Conservation (phyloP, 2,797 vertebrate genomes). For the Enteromius treurensis region DNA sequence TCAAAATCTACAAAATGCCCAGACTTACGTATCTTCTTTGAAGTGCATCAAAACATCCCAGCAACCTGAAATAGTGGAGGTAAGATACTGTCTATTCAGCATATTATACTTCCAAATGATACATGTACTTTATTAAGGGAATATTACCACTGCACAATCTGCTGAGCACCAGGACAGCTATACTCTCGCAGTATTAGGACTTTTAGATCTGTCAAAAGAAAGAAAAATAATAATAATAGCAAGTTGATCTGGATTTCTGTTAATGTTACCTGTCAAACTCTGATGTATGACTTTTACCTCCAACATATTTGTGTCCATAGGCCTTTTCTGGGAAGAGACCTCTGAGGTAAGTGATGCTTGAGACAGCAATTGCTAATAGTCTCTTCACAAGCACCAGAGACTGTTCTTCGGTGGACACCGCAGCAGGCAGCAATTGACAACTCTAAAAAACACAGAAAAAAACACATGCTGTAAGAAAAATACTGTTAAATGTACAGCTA, state of each 20-base stretch:
- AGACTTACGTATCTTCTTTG: conserved; percentile 94
- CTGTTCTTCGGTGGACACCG: conserved; percentile 80
- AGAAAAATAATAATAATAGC: background rate
- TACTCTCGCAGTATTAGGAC: conserved; percentile 91
- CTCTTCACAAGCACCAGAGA: conserved; percentile 87
- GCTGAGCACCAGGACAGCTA: conserved; percentile 86
- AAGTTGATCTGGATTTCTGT: background rate
- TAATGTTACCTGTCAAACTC: background rate
- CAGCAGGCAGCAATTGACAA: conserved; percentile 76
- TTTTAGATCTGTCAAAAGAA: conserved; percentile 81
- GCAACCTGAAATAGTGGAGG: conserved; percentile 80
- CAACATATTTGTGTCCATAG: conserved; percentile 85
- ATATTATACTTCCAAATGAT: background rate
- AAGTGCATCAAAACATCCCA: conserved; percentile 95
- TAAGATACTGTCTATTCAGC: background rate
- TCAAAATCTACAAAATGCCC: conserved; percentile 24
- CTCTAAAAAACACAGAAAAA: conserved; percentile 68
- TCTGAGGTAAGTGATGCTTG: conserved; percentile 91
- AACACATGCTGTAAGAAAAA: background rate
- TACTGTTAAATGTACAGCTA: background rate
- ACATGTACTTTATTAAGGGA: background rate
- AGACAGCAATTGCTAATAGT: conserved; percentile 88
- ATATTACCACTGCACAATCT: conserved; percentile 80
- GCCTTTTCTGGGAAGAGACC: conserved; percentile 92
- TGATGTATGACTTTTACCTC: conserved; percentile 75